These are phyloP conservation scores for Synanthedon andrenaeformis DNA, from an alignment of 2,888 invertebrate species.

Conservation along the genomic window DNA sequence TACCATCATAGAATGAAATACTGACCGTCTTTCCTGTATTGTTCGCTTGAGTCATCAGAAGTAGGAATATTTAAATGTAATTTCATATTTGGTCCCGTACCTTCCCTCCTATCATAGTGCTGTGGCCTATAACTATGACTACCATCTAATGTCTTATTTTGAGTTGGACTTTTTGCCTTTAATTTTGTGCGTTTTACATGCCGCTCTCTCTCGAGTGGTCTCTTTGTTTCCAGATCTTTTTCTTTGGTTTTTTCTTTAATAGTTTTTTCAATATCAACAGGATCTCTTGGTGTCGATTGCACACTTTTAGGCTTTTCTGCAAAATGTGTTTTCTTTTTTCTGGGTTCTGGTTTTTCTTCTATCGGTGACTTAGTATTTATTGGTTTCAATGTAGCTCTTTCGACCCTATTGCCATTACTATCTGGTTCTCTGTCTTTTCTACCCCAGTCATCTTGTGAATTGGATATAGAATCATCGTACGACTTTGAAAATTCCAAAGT, in stretches of 20 bases:
- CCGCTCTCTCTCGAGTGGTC: conserved; percentile 55
- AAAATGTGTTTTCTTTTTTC: conserved; percentile 64
- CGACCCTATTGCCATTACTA: conserved; percentile 34
- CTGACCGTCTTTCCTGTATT: conserved; percentile 59
- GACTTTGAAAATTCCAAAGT: conserved; percentile 79
- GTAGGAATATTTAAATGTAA: conserved; percentile 69
- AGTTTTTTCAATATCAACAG: conserved; percentile 47
- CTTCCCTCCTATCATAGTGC: conserved; percentile 65
- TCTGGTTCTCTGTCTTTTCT: conserved; percentile 45
- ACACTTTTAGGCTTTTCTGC: conserved; percentile 56
- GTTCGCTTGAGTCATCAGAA: conserved; percentile 73
- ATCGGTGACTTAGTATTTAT: conserved; percentile 40
- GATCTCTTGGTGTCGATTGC: conserved; percentile 53
- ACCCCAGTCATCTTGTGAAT: conserved; percentile 60
- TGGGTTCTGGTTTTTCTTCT: conserved; percentile 41
- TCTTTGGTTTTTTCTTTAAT: conserved; percentile 56
- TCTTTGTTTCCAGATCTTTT: conserved; percentile 44
- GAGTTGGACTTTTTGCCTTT: conserved; percentile 63
- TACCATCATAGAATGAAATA: neutral
- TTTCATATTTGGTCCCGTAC: conserved; percentile 60
- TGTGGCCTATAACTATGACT: conserved; percentile 40
- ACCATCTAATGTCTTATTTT: conserved; percentile 43
- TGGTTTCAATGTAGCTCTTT: conserved; percentile 36
- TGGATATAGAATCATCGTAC: conserved; percentile 67
- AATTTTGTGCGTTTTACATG: conserved; percentile 60